Percentiles rank a stretch among this genome's conserved stretches.
phyloP scores from a whole-genome alignment of 2,113 vertebrate species.

The Todiramphus saurophagus region DNA sequence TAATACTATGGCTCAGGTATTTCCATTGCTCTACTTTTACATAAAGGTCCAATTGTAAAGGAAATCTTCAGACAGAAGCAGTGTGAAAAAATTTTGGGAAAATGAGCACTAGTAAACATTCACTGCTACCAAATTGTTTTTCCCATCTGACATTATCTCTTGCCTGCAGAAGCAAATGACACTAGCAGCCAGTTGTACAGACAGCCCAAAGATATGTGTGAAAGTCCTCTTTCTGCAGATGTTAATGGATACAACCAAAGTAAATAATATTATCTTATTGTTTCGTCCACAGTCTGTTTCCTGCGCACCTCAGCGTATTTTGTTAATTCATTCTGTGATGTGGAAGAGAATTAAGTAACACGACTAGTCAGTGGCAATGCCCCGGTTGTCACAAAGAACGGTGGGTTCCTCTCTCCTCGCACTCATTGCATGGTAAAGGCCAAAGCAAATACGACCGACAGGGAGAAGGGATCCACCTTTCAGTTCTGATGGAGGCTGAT shows the following conservation, averaged over 20 bases:
- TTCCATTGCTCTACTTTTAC: background rate
- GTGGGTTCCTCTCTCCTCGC: background rate
- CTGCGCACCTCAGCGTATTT: background rate
- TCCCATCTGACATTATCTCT: background rate
- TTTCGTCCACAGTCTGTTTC: background rate
- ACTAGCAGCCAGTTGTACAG: background rate
- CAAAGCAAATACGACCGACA: fast-evolving
- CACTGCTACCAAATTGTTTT: background rate
- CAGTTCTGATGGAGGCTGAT: background rate
- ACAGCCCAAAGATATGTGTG: background rate
- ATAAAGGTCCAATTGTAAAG: background rate
- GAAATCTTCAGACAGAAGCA: background rate
- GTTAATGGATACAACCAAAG: background rate
- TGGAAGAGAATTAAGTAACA: background rate
- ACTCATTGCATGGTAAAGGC: background rate
- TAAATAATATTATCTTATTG: background rate
- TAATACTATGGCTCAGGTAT: background rate
- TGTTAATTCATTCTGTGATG: background rate
- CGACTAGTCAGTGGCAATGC: background rate
- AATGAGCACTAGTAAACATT: background rate
- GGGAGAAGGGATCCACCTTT: background rate
- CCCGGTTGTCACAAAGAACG: background rate
- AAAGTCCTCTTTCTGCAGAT: background rate
- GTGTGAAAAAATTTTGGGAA: background rate
- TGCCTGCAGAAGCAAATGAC: background rate